Conservation (phyloP, 2,113 vertebrate species). For the Urocitellus parryii region DNA sequence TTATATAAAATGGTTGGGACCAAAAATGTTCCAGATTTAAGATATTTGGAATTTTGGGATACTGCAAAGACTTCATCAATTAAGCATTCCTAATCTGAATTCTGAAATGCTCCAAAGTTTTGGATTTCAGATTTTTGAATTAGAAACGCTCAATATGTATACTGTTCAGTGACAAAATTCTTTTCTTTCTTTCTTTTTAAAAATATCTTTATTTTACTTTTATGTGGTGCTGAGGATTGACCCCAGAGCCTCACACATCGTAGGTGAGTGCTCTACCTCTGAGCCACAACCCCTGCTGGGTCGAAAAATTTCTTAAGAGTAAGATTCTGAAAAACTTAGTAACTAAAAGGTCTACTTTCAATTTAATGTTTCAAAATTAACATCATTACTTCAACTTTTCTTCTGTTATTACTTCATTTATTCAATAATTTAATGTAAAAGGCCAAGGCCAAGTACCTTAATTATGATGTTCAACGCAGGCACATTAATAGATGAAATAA, state of each 20-base stretch:
- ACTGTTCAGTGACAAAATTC: background rate
- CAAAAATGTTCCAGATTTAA: background rate
- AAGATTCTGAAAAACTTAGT: constrained; percentile 11
- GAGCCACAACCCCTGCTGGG: no score
- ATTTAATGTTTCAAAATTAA: constrained; percentile 37
- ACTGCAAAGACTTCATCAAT: background rate
- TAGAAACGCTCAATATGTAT: background rate
- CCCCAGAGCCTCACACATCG: no score
- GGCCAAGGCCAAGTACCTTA: no score
- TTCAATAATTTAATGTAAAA: no score
- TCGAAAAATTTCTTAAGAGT: background rate
- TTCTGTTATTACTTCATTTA: no score
- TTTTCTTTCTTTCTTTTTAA: no score
- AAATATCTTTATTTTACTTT: no score
- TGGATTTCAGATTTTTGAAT: background rate
- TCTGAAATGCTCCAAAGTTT: background rate
- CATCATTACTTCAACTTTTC: background rate
- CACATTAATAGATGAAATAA: background rate
- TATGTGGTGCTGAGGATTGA: no score
- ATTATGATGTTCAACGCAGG: background rate
- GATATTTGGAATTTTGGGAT: background rate
- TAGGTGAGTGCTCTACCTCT: no score
- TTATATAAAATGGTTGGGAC: background rate
- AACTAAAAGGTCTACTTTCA: background rate
- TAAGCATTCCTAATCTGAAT: background rate